These are phyloP conservation scores for Aricia agestis DNA, from an alignment of 1,140 invertebrate genomes.

Conservation along the genomic window DNA sequence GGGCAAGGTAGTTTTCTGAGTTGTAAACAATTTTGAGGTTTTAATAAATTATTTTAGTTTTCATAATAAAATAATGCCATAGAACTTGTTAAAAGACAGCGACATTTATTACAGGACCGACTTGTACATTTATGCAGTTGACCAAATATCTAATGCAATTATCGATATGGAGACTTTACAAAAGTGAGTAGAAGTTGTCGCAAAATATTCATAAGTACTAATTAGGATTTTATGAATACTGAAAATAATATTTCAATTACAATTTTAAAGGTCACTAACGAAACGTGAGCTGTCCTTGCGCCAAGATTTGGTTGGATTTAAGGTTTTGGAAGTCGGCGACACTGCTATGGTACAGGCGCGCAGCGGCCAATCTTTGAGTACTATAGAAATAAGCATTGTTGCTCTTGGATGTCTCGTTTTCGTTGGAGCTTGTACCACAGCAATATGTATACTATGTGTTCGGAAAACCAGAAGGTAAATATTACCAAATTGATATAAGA, in stretches of 20 bases:
- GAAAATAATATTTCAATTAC: too few relatives aligned
- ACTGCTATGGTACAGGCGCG: conserved; percentile 52
- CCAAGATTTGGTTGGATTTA: conserved; percentile 78
- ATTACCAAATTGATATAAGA: not conserved
- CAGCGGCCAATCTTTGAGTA: conserved; percentile 72
- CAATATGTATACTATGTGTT: conserved; percentile 86
- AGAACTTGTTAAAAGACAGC: not conserved
- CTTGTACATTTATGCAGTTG: conserved; percentile 89
- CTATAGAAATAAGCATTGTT: conserved; percentile 87
- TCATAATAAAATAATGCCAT: not conserved
- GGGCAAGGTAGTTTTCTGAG: too few relatives aligned
- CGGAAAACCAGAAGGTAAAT: conserved; percentile 79
- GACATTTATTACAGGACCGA: conserved; percentile 81
- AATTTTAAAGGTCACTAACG: conserved; percentile 76
- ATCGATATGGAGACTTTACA: conserved; percentile 87
- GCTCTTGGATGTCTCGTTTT: conserved; percentile 87
- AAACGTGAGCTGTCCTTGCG: conserved; percentile 79
- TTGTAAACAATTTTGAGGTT: too few relatives aligned
- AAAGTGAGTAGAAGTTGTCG: conserved; percentile 76
- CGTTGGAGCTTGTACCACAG: conserved; percentile 84
- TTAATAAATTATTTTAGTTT: conserved; percentile 9
- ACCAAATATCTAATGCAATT: conserved; percentile 86
- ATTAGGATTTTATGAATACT: too few relatives aligned
- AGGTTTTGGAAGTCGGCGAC: conserved; percentile 74
- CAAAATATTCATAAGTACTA: too few relatives aligned